Evolutionary conservation across 2,888 invertebrate genomes (phyloP).

Genomic region (Autographa pulchrina): DNA sequence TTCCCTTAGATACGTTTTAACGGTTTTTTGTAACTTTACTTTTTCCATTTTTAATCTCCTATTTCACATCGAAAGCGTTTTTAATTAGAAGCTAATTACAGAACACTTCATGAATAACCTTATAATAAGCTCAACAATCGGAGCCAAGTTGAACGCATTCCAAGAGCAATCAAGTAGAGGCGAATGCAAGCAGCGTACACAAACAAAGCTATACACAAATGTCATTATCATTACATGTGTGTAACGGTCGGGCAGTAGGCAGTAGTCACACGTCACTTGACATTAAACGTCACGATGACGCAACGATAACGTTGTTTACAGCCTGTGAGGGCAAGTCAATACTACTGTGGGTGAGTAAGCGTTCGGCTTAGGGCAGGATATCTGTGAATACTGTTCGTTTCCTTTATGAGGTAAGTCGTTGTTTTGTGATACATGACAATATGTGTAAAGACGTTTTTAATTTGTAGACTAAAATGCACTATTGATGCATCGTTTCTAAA

Average conservation of each 20-base stretch:
- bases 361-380: conserved; percentile 7
- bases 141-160: neutral
- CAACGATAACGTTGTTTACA: conserved; percentile 71
- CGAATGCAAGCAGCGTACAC: conserved; percentile 9
- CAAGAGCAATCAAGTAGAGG: conserved; percentile 14
- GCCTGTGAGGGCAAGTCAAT: conserved; percentile 54
- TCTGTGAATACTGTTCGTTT: neutral
- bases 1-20: conserved; percentile 45
- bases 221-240: conserved; percentile 48
- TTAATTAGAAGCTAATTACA: conserved; percentile 6
- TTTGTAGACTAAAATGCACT: too few species aligned
- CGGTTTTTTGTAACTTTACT: conserved; percentile 27
- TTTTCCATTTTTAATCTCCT: neutral
- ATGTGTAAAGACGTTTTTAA: too few species aligned
- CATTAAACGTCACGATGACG: conserved; percentile 63
- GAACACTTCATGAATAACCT: conserved; percentile 7
- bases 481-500: too few species aligned
- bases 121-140: neutral
- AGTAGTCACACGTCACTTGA: conserved; percentile 58
- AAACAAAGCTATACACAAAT: conserved; percentile 22
- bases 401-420: neutral
- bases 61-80: neutral
- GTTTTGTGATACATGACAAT: too few species aligned
- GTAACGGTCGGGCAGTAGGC: conserved; percentile 24
- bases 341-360: conserved; percentile 28